Evolutionary conservation across 2,888 invertebrate species (phyloP), one percentile per base, ranked within the genome.

Genomic region (Cyaniris semiargus): DNA sequence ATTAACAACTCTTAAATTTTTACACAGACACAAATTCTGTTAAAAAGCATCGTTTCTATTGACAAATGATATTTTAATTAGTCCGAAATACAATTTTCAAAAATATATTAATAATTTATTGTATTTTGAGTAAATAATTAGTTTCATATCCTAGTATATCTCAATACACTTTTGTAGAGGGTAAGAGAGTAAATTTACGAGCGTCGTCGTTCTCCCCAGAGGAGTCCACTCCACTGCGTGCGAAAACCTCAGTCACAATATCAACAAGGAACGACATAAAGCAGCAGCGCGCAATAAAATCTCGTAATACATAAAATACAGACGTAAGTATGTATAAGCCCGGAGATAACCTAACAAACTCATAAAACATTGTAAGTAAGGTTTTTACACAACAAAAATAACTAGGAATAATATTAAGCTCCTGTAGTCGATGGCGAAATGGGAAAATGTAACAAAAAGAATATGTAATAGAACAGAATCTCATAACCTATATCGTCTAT

Each of bases 1-100:
- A 83, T 81, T 83, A 85, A 85, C 83, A 84, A 84, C 80, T 82
- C 82, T 76, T 76, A 76, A 72, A 60, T 76, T 72, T 76, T 76
- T 76, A 74, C 71, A 76, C 76, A 72, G 56, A 76, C 75, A 34
- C 31, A 75, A 75, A 58, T 38, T 75, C 27, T 53, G 74, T 74
- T 74, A 48, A 74, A 74, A 74, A 76, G 53, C 53, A 58, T 58
- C 10, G 58, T 72, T 34, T 56, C 38, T 74, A 74, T 74, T 74
- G 74, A 74, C 74, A 74, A 74, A 74, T 74, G 74, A 74, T 74
- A 74, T 74, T 66, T 66, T 74, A 74, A 74, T 74, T 74, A 74
- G 74, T 53, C 53, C 74, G 74, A 74, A 74, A 74, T 74, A 74
- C 74, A 74, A 53, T 74, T 74, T 74, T 74, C 74, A 74, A 74